Evolutionary conservation across 2,888 invertebrate genomes (phyloP).

Genomic region (Lamellibrachia satsuma): DNA sequence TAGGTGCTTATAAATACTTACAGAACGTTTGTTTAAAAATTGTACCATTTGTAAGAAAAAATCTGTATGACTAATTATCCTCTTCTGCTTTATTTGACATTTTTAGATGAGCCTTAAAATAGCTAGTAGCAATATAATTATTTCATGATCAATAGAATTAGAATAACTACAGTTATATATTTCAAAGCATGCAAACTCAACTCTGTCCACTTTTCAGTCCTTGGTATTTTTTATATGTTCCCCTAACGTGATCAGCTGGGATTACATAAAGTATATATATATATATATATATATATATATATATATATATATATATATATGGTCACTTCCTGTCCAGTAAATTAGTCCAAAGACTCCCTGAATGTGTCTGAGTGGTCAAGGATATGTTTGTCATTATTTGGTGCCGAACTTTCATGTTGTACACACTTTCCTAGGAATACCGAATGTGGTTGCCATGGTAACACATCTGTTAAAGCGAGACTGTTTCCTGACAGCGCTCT

Average conservation of each 20-base stretch:
- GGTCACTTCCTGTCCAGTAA: background rate
- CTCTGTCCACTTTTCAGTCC: background rate
- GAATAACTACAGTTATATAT: background rate
- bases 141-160: background rate
- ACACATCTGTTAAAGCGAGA: background rate
- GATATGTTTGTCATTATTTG: background rate
- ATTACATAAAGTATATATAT: background rate
- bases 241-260: background rate
- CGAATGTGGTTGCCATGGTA: background rate
- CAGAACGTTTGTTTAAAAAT: no score
- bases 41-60: no score
- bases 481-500: background rate
- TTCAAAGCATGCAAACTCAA: background rate
- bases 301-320: background rate
- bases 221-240: background rate
- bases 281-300: background rate
- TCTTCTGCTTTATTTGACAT: no score
- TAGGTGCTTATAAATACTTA: background rate
- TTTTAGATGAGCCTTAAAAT: no score
- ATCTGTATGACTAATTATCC: no score
- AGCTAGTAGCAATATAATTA: background rate
- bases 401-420: background rate
- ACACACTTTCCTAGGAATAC: background rate
- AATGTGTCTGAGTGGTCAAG: background rate
- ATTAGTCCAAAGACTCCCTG: background rate